phyloP scores from a whole-genome alignment of 2,797 vertebrate species.

The Anolis apletophallus region DNA sequence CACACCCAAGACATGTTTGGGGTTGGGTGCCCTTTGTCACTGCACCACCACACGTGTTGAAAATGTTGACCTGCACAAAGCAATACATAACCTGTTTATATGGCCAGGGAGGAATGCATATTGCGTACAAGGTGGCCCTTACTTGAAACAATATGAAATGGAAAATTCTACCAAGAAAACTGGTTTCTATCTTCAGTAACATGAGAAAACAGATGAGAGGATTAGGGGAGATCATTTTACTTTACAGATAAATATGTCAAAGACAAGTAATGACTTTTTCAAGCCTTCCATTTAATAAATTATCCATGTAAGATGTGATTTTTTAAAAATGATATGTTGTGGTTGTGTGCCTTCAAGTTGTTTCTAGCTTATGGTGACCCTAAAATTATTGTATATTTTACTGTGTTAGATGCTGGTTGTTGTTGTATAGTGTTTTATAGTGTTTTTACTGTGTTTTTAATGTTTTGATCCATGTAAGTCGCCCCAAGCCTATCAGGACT shows the following conservation, averaged over 20 bases:
- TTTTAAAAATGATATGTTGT: no score
- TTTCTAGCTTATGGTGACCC: no score
- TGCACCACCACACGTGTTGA: slow-evolving; percentile 17
- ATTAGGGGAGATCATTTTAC: neutral
- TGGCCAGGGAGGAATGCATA: slow-evolving; percentile 36
- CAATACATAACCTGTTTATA: slow-evolving; percentile 19
- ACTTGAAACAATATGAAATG: neutral
- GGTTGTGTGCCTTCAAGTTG: no score
- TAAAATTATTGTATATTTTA: no score
- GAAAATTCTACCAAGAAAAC: neutral
- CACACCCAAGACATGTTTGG: slow-evolving; percentile 25
- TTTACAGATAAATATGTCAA: neutral
- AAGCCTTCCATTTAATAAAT: neutral
- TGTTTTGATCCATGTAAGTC: no score
- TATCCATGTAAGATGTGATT: neutral
- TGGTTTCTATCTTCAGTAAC: neutral
- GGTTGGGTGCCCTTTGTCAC: slow-evolving; percentile 32
- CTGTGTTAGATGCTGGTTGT: no score
- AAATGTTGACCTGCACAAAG: slow-evolving; percentile 1
- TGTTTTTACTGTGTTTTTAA: no score
- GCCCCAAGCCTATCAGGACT: no score
- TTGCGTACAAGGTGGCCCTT: no score
- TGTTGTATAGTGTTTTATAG: no score
- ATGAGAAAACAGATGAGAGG: no score
- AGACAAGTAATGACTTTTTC: neutral